Base-by-base conservation (phyloP, 2,888 invertebrate species). In the Luperina testacea region DNA sequence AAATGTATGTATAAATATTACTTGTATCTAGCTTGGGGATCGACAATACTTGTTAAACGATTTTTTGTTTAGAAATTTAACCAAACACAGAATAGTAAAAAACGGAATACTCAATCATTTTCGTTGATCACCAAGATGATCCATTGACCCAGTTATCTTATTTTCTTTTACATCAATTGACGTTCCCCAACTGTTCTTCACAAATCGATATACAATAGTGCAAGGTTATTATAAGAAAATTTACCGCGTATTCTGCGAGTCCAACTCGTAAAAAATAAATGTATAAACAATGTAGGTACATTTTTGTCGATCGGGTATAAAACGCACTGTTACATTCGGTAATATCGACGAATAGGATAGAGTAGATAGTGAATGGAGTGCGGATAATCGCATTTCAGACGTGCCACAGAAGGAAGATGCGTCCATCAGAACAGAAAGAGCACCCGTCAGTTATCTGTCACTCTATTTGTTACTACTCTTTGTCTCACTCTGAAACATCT, bases 1-100 rank as follows among this genome's bases (percentile, higher is more conserved):
- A 90, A 91, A 91, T 91, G 88, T 90, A 91, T 90, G 89, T 89
- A 86, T 89, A 74, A 76, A 57, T 84, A 88, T 73, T 67, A 75
- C 61, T 57, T 72, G 57, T 80, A 83, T 77, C n/a, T 32, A 57
- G 64, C 69, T 85, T 87, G 77, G 74, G 76, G 74, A 74, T 73
- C 73, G 80, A 45, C 69, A 75, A 72, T 77, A 51, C 32, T 20
- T 76, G 32, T 61, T 24, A 48, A 48, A 63, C 17, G 9, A 48
- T 27, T 61, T 2, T 24, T 24, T 24, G 2, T 27, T 73, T 53
- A 51, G n/a, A 72, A 48, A 48, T 71, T 8, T 70, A 70, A 48
- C n/a, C 2, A 9, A 38, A 79, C 71, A 15, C 13, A 8, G 13
- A 68, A 20, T 53, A n/a, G 5, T 67, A 8, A 6, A 9, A 42